Conservation (phyloP, 2,113 vertebrate species). For the Rhea pennata region DNA sequence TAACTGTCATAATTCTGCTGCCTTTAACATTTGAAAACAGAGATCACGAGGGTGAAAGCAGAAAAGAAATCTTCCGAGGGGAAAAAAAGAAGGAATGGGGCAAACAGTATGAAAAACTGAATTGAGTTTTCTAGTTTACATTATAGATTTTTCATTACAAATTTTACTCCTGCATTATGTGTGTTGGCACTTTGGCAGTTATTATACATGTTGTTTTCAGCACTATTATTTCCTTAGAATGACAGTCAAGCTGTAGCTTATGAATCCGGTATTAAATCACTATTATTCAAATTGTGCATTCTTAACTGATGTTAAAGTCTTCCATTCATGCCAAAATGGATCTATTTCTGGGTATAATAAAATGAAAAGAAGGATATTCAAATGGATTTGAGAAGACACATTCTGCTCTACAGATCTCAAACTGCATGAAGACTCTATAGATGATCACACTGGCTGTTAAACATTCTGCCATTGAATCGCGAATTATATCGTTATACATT, state of each 20-base stretch:
- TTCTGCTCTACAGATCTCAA: background rate
- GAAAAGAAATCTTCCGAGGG: background rate
- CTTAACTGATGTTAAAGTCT: background rate
- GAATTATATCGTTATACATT: slow-evolving; percentile 10
- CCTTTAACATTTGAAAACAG: background rate
- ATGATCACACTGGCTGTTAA: background rate
- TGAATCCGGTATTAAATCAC: background rate
- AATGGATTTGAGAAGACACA: background rate
- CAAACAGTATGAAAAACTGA: background rate
- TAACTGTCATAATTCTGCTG: background rate
- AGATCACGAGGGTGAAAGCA: background rate
- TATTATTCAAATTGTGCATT: background rate
- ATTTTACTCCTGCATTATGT: background rate
- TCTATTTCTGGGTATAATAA: background rate
- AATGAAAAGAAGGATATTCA: background rate
- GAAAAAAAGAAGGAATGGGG: background rate
- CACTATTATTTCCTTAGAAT: background rate
- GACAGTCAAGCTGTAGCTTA: background rate
- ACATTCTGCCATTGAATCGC: background rate
- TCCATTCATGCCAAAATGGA: background rate
- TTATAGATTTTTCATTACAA: background rate
- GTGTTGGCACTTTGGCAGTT: background rate
- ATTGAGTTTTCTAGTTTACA: background rate
- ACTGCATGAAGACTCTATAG: background rate
- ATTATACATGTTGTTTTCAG: background rate